phyloP scores from a whole-genome alignment of 2,113 vertebrate genomes.

The Jacana jacana region DNA sequence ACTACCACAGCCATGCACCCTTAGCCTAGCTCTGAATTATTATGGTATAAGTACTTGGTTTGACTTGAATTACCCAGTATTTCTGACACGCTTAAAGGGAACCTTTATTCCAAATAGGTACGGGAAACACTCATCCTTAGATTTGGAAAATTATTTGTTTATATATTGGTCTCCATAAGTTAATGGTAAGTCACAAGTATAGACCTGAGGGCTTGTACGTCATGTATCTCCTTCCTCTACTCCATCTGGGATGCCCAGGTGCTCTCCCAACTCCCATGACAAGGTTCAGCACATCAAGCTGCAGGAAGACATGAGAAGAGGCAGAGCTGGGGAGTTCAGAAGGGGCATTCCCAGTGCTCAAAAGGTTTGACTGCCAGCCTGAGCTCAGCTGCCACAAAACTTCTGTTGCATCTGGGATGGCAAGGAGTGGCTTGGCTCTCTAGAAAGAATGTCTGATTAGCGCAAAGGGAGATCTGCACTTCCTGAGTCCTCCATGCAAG shows the following conservation, averaged over 20 bases:
- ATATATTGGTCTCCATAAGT: neutral
- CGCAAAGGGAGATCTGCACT: neutral
- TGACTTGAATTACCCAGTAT: neutral
- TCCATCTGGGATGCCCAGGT: neutral
- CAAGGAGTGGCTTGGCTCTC: neutral
- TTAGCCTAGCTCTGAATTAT: neutral
- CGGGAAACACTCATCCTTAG: neutral
- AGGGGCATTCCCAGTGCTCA: rapidly evolving
- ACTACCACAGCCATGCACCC: neutral
- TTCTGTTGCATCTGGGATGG: neutral
- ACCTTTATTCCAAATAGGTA: neutral
- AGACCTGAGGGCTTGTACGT: neutral
- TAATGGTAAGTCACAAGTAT: neutral
- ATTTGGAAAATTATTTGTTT: neutral
- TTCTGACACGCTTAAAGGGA: neutral
- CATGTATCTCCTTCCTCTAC: neutral
- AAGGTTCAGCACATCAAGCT: neutral
- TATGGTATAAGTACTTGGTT: neutral
- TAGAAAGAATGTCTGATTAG: neutral
- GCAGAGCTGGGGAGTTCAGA: neutral
- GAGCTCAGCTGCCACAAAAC: rapidly evolving
- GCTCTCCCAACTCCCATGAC: neutral
- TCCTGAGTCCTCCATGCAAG: neutral
- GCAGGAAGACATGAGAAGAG: neutral
- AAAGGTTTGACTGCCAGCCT: rapidly evolving